phyloP scores from a whole-genome alignment of 2,888 invertebrate genomes.

The Xylota segnis region DNA sequence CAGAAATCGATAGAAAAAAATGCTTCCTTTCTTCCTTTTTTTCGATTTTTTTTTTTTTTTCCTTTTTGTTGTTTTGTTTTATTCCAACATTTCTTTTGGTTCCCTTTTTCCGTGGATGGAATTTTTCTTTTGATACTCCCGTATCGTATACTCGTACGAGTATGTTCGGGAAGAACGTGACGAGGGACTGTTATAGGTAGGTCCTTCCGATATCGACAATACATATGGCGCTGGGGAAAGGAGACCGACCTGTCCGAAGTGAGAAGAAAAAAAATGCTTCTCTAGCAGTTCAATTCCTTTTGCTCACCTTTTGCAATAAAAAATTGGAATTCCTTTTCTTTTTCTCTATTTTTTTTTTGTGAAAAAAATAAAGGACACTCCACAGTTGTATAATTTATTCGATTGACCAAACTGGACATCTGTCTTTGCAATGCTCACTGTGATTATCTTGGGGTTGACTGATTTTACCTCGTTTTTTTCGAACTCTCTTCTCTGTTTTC shows the following conservation, averaged over 20 bases:
- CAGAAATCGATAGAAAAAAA: conserved; percentile 59
- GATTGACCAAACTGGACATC: conserved; percentile 75
- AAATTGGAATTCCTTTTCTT: conserved; percentile 65
- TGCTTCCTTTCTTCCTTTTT: background rate
- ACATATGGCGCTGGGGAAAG: conserved; percentile 23
- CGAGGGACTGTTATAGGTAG: conserved; percentile 52
- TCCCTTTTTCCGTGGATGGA: conserved; percentile 32
- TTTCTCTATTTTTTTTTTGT: conserved; percentile 58
- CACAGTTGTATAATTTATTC: conserved; percentile 74
- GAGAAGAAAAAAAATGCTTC: conserved; percentile 45
- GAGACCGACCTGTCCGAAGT: conserved; percentile 55
- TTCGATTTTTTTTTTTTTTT: conserved; percentile 22
- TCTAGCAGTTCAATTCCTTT: conserved; percentile 50
- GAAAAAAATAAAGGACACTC: conserved; percentile 51
- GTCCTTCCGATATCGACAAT: conserved; percentile 41
- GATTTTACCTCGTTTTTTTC: conserved; percentile 56
- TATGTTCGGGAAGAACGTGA: conserved; percentile 34
- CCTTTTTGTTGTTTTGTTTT: conserved; percentile 24
- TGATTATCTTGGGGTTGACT: conserved; percentile 76
- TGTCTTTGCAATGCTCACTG: conserved; percentile 73
- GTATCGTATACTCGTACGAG: background rate
- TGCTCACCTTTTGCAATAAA: conserved; percentile 56
- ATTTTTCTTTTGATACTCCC: conserved; percentile 53
- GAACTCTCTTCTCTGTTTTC: conserved; percentile 18
- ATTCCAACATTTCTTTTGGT: conserved; percentile 44